Evolutionary conservation across 2,888 invertebrate genomes (phyloP), one percentile per base, ranked within the genome.

Genomic region (Cloeon dipterum): DNA sequence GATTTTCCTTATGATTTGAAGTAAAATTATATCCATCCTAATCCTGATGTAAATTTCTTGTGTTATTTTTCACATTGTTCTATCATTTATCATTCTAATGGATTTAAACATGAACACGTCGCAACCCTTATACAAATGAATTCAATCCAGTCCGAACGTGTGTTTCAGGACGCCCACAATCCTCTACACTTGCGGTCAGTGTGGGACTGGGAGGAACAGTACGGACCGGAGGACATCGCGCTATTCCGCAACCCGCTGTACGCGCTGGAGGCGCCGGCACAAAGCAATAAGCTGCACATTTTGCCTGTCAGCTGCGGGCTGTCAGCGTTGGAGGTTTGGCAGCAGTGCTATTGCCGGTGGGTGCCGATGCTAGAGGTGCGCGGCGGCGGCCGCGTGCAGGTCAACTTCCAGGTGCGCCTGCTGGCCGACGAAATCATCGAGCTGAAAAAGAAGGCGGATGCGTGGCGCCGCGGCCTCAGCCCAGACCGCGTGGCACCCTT

Each of bases 161-260:
- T n/a, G n/a, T n/a, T n/a, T n/a, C n/a, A 63, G 62, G 62, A 62
- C 43, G 50, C 52, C 11, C 53, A 50, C 32, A 58, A 55, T 39
- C 59, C 61, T 3, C 59, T 81, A 37, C 63, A 72, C 10, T 57
- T 75, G 33, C 63, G 83, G 4, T 77, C 81, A 4, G 74, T 81
- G 3, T 91, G 89, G 89, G 81, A 86, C 51, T 89, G 88, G 88
- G 68, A 71, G 39, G 75, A 81, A 49, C 88, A 88, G 55, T 86
- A 86, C 51, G 64, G 68, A 1, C 77, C 81, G 34, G 72, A 73
- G 39, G 86, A 89, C 51, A 73, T 76, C 40, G 63, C 72, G 3
- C 60, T 86, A 42, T 89, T 91, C 54, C 71, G 72, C 50, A 91
- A 89, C 55, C 88, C 89, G 0, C 60, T 89, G 26, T 89, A 68